Evolutionary conservation across 2,797 vertebrate genomes (phyloP).

Genomic region (Takifugu rubripes): DNA sequence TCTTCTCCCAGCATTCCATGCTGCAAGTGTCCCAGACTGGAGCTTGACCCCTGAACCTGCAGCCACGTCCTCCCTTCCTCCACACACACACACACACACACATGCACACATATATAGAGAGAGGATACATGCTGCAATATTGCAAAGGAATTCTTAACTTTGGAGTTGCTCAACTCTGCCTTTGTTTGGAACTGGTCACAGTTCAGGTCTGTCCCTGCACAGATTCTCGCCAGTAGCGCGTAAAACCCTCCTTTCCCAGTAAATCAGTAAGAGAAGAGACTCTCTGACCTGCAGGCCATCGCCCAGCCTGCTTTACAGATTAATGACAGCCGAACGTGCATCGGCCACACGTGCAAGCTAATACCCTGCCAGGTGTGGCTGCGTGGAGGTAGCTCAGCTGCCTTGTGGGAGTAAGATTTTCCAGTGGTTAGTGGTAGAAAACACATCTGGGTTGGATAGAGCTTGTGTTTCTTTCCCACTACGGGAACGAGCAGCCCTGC

Average conservation of each 20-base stretch:
- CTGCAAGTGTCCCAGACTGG: conserved; percentile 69
- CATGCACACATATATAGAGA: conserved; percentile 21
- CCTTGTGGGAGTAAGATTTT: conserved; percentile 65
- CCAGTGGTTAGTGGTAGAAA: conserved; percentile 70
- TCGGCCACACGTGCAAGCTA: conserved; percentile 55
- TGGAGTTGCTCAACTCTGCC: conserved; percentile 9
- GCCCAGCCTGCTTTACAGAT: conserved; percentile 41
- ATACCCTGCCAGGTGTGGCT: conserved; percentile 68
- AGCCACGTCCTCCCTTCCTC: conserved; percentile 44
- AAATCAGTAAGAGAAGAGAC: too few species aligned
- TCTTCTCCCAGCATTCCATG: conserved; percentile 70
- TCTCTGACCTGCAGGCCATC: conserved; percentile 6
- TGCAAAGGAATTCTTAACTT: conserved; percentile 20
- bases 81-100: conserved; percentile 27
- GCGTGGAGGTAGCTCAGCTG: conserved; percentile 40
- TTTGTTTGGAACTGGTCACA: not conserved
- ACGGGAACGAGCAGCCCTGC: conserved; percentile 77
- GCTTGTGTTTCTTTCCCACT: conserved; percentile 79
- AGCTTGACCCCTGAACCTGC: conserved; percentile 59
- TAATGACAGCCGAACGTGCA: conserved; percentile 54
- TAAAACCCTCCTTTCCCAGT: too few species aligned
- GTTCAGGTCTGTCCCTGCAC: conserved; percentile 11
- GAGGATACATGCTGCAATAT: conserved; percentile 17
- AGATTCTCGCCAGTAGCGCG: not conserved
- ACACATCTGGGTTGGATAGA: conserved; percentile 90